phyloP scores from a whole-genome alignment of 2,797 vertebrate species.

The Sparus aurata region DNA sequence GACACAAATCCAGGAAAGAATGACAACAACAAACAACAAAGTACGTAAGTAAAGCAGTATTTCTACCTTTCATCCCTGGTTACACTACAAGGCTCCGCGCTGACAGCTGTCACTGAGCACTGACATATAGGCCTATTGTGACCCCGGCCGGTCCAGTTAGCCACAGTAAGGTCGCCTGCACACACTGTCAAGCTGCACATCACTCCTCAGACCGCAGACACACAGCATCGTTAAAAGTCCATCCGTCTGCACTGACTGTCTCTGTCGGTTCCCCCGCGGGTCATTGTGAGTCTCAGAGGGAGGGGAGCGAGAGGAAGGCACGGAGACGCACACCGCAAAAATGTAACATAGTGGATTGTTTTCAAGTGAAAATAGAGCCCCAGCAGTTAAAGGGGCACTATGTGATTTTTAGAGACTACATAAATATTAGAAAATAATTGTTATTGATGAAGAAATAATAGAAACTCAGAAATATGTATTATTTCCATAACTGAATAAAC shows the following conservation, averaged over 20 bases:
- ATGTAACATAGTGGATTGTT: constrained; percentile 10
- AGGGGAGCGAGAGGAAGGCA: constrained; percentile 3
- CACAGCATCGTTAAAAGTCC: constrained; percentile 80
- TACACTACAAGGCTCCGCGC: neutral
- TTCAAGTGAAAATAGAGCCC: neutral
- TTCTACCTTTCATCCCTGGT: constrained; percentile 3
- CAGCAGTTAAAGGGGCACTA: neutral
- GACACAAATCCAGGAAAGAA: constrained; percentile 1
- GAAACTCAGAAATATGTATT: too few relatives aligned
- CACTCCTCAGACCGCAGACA: constrained; percentile 65
- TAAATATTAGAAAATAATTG: too few relatives aligned
- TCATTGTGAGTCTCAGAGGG: constrained; percentile 61
- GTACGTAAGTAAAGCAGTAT: neutral
- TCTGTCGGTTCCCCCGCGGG: constrained; percentile 57
- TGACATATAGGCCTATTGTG: constrained; percentile 14
- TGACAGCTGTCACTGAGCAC: constrained; percentile 34
- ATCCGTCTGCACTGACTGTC: constrained; percentile 74
- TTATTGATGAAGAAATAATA: too few relatives aligned
- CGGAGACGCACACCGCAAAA: constrained; percentile 11
- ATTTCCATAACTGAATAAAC: too few relatives aligned
- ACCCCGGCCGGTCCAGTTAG: constrained; percentile 54
- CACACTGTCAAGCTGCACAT: constrained; percentile 64
- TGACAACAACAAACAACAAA: neutral
- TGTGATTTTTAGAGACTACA: too few relatives aligned
- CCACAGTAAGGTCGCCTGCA: constrained; percentile 46